phyloP scores from a whole-genome alignment of 2,113 vertebrate species.

The Passerina amoena region DNA sequence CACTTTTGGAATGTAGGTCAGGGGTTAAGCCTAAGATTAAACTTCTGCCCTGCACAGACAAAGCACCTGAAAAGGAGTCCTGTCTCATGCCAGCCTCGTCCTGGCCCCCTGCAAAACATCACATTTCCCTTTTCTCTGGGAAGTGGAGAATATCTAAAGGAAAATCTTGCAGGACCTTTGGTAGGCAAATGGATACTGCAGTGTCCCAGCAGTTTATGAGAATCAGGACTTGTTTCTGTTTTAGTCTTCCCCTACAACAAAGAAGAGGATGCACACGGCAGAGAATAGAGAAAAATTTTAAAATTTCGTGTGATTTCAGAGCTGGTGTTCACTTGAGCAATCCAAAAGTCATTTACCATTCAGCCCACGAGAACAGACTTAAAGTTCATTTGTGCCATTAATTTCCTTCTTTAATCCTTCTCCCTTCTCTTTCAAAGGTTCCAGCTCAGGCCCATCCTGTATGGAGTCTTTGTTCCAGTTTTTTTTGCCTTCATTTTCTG shows the following conservation, averaged over 20 bases:
- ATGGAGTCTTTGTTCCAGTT: not conserved
- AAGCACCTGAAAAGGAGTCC: not conserved
- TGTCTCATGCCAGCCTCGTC: not conserved
- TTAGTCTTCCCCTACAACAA: not conserved
- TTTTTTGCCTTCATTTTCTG: conserved; percentile 17
- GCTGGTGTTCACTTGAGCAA: not conserved
- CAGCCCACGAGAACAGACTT: not conserved
- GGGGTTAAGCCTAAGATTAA: not conserved
- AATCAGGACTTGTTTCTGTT: not conserved
- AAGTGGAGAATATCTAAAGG: not conserved
- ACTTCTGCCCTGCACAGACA: not conserved
- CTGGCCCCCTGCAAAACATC: not conserved
- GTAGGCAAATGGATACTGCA: not conserved
- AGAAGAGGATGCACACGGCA: not conserved
- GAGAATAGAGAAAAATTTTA: not conserved
- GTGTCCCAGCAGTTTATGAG: not conserved
- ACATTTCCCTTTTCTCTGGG: not conserved
- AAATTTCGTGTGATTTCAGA: conserved; percentile 17
- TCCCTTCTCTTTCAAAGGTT: not conserved
- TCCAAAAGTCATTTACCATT: not conserved
- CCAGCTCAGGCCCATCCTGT: conserved; percentile 38
- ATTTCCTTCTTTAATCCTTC: conserved; percentile 29
- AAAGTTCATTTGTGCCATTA: conserved; percentile 28
- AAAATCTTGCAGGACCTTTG: not conserved
- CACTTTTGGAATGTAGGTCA: accelerated